A percentile compares a stretch with the other conserved stretches of the same genome.
Conservation (phyloP, 2,113 vertebrate genomes). For the Dipodomys spectabilis region DNA sequence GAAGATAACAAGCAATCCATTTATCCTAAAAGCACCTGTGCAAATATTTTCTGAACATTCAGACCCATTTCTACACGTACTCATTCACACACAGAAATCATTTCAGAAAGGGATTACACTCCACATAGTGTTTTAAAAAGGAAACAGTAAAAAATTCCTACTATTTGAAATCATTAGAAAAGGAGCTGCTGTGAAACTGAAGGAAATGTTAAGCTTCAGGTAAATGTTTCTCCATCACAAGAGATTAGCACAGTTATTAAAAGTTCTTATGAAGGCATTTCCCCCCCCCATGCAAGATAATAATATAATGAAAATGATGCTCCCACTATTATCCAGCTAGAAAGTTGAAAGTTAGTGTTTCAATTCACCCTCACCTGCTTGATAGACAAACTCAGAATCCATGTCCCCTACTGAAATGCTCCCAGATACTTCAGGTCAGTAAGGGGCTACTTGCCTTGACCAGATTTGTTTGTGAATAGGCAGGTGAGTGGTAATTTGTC, state of each 20-base stretch:
- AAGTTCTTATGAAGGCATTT: neutral
- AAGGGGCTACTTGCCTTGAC: neutral
- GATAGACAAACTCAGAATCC: neutral
- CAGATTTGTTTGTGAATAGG: neutral
- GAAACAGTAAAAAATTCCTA: neutral
- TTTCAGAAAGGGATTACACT: neutral
- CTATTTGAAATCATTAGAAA: conserved; percentile 24
- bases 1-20: neutral
- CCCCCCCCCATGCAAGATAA: neutral
- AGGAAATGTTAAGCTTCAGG: neutral
- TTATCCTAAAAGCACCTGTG: neutral
- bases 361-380: neutral
- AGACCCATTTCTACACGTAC: neutral
- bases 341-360: neutral
- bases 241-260: neutral
- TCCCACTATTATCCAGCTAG: neutral
- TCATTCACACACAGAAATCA: neutral
- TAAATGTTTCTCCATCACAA: neutral
- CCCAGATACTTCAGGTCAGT: too few relatives aligned
- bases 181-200: neutral
- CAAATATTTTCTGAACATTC: conserved; percentile 11
- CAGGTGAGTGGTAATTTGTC: too few relatives aligned
- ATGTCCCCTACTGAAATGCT: neutral
- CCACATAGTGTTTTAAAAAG: neutral
- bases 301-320: neutral